Evolutionary conservation across 2,888 invertebrate genomes (phyloP).

Genomic region (Hirudinaria manillensis): DNA sequence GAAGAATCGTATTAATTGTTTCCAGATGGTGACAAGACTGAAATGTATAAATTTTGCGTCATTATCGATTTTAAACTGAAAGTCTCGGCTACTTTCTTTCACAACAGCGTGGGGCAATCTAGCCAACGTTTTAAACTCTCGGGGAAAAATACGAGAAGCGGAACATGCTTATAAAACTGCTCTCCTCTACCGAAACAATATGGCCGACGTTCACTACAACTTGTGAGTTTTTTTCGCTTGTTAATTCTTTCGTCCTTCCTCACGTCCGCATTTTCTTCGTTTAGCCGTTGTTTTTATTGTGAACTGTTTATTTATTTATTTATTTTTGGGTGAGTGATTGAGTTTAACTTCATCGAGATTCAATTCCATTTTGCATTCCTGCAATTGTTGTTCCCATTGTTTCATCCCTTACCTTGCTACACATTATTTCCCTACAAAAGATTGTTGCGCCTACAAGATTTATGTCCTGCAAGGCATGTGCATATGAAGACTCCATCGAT

Average conservation of each 20-base stretch:
- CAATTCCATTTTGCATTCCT: not conserved
- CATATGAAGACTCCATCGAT: no score
- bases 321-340: not conserved
- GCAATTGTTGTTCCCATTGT: no score
- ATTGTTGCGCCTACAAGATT: constrained; percentile 21
- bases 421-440: not conserved
- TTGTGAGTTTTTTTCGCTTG: constrained; percentile 69
- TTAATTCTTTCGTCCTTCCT: no score
- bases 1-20: no score
- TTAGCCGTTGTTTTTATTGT: no score
- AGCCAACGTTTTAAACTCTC: constrained; percentile 85
- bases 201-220: constrained; percentile 98
- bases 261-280: no score
- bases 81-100: not conserved
- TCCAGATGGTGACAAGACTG: no score
- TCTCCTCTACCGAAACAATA: constrained; percentile 81
- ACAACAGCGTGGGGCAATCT: constrained; percentile 84
- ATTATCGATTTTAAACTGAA: no score
- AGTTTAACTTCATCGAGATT: not conserved
- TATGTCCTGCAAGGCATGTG: not conserved
- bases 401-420: no score
- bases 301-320: not conserved
- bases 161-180: constrained; percentile 86
- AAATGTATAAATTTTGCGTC: no score
- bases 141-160: constrained; percentile 79